A percentile compares a stretch with the other conserved stretches of the same genome.
Evolutionary conservation across 2,888 invertebrate species (phyloP).

Genomic region (Cephus pygmeus): DNA sequence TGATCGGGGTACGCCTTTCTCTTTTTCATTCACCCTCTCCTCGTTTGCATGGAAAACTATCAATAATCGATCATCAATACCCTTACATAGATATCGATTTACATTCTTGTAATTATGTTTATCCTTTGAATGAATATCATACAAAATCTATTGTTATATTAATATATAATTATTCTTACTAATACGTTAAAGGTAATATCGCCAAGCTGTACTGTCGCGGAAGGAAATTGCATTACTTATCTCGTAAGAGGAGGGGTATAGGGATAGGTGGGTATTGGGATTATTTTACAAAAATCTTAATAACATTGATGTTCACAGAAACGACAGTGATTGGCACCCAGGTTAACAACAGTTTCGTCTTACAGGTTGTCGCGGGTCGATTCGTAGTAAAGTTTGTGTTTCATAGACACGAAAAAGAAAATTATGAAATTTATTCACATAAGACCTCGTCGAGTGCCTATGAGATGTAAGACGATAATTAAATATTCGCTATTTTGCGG

Average conservation of each 20-base stretch:
- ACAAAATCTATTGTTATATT: constrained; percentile 43
- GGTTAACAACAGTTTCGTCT: not conserved
- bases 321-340: constrained; percentile 32
- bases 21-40: constrained; percentile 5
- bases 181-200: constrained; percentile 33
- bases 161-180: constrained; percentile 39
- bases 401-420: constrained; percentile 7
- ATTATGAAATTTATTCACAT: constrained; percentile 25
- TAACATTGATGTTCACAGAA: constrained; percentile 25
- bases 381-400: not conserved
- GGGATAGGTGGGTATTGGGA: not conserved
- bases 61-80: constrained; percentile 27
- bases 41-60: constrained; percentile 12
- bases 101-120: constrained; percentile 17
- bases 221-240: not conserved
- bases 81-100: constrained; percentile 27
- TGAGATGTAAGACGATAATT: constrained; percentile 39
- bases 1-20: constrained; percentile 29
- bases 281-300: constrained; percentile 33
- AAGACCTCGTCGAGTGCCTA: constrained; percentile 21
- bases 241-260: not conserved
- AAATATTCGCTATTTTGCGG: constrained; percentile 1
- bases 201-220: constrained; percentile 17
- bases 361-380: not conserved
- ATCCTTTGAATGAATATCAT: constrained; percentile 44